A percentile compares a stretch with the other conserved stretches of the same genome.
Evolutionary conservation across 2,888 invertebrate species (phyloP).

Genomic region (Exephanes ischioxanthus): DNA sequence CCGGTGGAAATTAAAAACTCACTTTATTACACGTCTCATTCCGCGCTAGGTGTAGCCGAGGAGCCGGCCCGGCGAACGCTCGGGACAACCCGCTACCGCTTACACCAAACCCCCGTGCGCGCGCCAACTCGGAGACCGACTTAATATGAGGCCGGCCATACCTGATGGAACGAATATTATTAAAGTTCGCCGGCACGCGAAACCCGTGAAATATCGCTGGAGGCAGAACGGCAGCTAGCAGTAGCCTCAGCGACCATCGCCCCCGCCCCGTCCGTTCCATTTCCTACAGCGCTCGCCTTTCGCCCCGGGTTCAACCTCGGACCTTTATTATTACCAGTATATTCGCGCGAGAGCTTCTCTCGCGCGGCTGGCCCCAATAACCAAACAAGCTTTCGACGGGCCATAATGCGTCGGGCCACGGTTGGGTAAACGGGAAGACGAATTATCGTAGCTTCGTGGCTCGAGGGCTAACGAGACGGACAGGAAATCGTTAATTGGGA

Average conservation of each 20-base stretch:
- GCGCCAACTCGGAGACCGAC: constrained; percentile 77
- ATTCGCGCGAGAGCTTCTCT: constrained; percentile 48
- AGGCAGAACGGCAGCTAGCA: constrained; percentile 55
- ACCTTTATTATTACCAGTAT: constrained; percentile 72
- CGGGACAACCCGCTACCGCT: constrained; percentile 59
- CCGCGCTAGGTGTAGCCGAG: constrained; percentile 67
- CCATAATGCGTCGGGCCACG: constrained; percentile 17
- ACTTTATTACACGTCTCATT: constrained; percentile 85
- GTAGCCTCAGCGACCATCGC: constrained; percentile 9
- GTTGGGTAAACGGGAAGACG: neutral
- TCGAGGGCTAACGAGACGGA: constrained; percentile 2
- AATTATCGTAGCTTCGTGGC: constrained; percentile 34
- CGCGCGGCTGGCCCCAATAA: constrained; percentile 41
- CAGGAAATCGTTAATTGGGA: constrained; percentile 21
- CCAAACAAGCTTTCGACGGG: constrained; percentile 60
- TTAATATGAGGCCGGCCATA: constrained; percentile 83
- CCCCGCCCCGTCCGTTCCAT: constrained; percentile 12
- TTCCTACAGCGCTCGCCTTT: constrained; percentile 30
- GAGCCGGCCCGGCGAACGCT: constrained; percentile 30
- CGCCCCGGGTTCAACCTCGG: constrained; percentile 50
- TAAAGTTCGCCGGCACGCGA: constrained; percentile 84
- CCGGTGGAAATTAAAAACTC: constrained; percentile 85
- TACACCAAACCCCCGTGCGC: constrained; percentile 54
- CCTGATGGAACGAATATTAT: constrained; percentile 85
- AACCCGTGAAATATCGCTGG: constrained; percentile 83